These are phyloP conservation scores for Mugil cephalus DNA, from an alignment of 2,113 vertebrate genomes.

Conservation along the genomic window DNA sequence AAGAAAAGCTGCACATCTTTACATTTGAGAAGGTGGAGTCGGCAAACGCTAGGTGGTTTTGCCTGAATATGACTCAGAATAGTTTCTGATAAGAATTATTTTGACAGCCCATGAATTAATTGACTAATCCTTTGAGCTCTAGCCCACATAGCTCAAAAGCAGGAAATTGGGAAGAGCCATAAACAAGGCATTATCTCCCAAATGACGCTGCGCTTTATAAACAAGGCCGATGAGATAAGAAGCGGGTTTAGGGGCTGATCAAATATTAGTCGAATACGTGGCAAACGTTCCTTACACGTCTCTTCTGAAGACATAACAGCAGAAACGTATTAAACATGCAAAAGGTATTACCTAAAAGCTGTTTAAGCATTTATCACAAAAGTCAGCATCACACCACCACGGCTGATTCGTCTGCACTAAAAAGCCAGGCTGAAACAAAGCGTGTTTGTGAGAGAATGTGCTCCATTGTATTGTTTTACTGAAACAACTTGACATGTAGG, in stretches of 20 bases:
- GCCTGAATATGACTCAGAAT: neutral
- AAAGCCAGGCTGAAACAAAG: conserved; percentile 5
- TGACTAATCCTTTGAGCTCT: neutral
- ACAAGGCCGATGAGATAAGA: neutral
- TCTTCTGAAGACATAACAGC: neutral
- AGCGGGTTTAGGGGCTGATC: neutral
- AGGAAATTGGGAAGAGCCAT: neutral
- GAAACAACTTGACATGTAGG: conserved; percentile 57
- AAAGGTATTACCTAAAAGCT: conserved; percentile 14
- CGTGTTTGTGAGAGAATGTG: conserved; percentile 10
- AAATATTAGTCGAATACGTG: neutral
- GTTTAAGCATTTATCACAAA: neutral
- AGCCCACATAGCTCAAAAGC: too few relatives aligned
- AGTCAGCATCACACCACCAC: neutral
- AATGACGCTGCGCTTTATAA: neutral
- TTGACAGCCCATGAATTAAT: neutral
- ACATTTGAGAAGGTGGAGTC: neutral
- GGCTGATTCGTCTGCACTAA: neutral
- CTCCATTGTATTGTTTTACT: conserved; percentile 41
- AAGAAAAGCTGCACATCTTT: neutral
- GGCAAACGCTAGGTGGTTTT: neutral
- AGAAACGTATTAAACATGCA: neutral
- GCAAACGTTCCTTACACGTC: conserved; percentile 2
- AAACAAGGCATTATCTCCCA: neutral
- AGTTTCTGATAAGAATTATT: neutral